These are phyloP conservation scores for Caenorhabditis panamensis DNA, from an alignment of 2,888 invertebrate genomes.

Conservation along the genomic window DNA sequence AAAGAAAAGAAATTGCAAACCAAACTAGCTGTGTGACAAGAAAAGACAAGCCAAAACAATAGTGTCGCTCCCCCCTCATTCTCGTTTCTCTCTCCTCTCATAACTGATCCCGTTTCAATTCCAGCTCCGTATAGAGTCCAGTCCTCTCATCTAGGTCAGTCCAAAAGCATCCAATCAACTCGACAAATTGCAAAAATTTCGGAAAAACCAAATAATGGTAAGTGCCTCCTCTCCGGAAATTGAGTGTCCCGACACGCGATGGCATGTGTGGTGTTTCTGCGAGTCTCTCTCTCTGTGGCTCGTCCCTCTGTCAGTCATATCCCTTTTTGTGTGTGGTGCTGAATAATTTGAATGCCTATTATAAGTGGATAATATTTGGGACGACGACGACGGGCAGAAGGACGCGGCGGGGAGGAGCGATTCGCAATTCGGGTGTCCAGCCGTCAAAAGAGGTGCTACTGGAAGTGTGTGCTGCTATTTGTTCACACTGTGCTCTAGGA, in stretches of 20 bases:
- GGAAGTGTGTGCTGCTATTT: conserved; percentile 2
- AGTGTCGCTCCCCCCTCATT: background rate
- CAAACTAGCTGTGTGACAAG: background rate
- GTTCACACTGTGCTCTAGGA: background rate
- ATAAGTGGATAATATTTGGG: conserved; percentile 56
- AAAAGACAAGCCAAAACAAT: background rate
- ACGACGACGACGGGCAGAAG: background rate
- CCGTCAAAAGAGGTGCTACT: background rate
- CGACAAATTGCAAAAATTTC: conserved; percentile 35
- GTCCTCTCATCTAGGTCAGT: background rate
- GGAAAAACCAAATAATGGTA: conserved; percentile 53
- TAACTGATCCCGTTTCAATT: background rate
- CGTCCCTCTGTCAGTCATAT: conserved; percentile 30
- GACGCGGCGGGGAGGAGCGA: background rate
- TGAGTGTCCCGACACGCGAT: conserved; percentile 52
- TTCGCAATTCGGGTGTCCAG: background rate
- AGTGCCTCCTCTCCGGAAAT: conserved; percentile 48
- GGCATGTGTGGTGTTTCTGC: background rate
- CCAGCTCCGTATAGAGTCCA: background rate
- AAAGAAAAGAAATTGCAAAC: too few relatives aligned
- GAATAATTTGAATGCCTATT: conserved; percentile 57
- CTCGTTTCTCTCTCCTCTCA: background rate
- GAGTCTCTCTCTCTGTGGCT: background rate
- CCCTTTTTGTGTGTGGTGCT: conserved; percentile 13
- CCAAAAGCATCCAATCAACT: background rate